Evolutionary conservation across 2,797 vertebrate species (phyloP).

Genomic region (Aselliscus stoliczkanus): DNA sequence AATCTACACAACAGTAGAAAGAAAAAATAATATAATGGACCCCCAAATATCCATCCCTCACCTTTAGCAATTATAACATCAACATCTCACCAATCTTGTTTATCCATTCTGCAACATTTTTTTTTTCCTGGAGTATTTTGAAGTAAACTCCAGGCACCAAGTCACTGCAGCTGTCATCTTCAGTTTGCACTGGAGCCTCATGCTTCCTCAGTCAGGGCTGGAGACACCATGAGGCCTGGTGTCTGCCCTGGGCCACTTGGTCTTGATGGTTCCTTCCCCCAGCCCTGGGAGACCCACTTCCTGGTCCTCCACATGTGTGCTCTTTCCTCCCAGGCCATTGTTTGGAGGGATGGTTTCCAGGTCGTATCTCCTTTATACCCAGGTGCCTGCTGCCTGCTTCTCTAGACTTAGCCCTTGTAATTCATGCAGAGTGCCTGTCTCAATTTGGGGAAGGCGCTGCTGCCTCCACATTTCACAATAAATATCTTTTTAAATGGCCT

Average conservation of each 20-base stretch:
- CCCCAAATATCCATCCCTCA: neutral
- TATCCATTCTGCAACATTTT: neutral
- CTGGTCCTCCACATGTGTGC: rapidly evolving
- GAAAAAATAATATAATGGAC: neutral
- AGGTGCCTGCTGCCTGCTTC: neutral
- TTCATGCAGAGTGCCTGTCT: conserved; percentile 34
- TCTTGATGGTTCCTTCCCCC: rapidly evolving
- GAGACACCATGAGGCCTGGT: rapidly evolving
- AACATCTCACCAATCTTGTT: neutral
- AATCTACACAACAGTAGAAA: neutral
- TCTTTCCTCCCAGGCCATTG: neutral
- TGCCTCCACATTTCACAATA: conserved; percentile 47
- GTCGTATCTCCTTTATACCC: neutral
- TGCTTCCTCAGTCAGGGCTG: neutral
- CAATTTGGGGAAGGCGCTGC: neutral
- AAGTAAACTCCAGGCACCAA: neutral
- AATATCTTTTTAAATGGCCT: conserved; percentile 44
- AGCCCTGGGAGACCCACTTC: neutral
- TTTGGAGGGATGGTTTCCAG: neutral
- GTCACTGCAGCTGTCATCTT: neutral
- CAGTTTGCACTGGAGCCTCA: neutral
- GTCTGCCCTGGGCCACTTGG: rapidly evolving
- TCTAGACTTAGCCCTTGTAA: neutral
- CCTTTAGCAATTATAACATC: neutral
- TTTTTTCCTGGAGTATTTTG: neutral